Percentiles rank a stretch among this genome's conserved stretches.
Conservation (phyloP, 1,140 invertebrate species). For the Heliconius hewitsoni region DNA sequence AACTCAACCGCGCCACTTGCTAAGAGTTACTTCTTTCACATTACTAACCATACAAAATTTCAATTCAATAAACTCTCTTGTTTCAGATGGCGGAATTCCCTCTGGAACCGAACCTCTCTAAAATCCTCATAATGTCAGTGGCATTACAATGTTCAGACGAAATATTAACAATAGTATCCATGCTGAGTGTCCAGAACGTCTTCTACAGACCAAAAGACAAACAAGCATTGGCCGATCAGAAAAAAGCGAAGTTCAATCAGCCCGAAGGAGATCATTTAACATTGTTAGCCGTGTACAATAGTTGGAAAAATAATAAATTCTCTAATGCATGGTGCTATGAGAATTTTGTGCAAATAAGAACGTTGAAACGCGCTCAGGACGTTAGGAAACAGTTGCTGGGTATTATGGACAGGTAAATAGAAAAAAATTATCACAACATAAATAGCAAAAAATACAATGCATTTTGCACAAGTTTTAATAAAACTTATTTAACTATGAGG, state of each 20-base stretch:
- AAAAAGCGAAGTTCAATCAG: conserved; percentile 99
- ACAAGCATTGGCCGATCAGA: conserved; percentile 98
- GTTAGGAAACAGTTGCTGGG: conserved; percentile 98
- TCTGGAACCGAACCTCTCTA: conserved; percentile 98
- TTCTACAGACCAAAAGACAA: conserved; percentile 99
- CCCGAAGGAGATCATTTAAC: conserved; percentile 99
- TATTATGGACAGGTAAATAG: conserved; percentile 95
- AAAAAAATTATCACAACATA: not conserved
- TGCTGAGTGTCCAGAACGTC: conserved; percentile 99
- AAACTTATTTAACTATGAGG: too few species aligned
- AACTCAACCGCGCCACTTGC: too few species aligned
- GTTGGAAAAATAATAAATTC: conserved; percentile 99
- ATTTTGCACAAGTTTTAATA: too few species aligned
- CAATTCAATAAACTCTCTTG: not conserved
- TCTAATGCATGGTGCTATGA: conserved; percentile 99
- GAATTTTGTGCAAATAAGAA: conserved; percentile 99
- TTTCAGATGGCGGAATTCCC: conserved; percentile 99
- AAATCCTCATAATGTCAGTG: conserved; percentile 99
- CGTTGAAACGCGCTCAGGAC: conserved; percentile 98
- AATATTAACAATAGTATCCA: conserved; percentile 98
- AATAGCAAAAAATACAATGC: too few species aligned
- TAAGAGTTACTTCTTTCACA: too few species aligned
- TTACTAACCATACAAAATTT: not conserved
- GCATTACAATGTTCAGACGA: conserved; percentile 99
- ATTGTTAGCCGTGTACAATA: conserved; percentile 98